Base-by-base conservation (phyloP, 1,140 invertebrate genomes). In the Dendrolimus punctatus region DNA sequence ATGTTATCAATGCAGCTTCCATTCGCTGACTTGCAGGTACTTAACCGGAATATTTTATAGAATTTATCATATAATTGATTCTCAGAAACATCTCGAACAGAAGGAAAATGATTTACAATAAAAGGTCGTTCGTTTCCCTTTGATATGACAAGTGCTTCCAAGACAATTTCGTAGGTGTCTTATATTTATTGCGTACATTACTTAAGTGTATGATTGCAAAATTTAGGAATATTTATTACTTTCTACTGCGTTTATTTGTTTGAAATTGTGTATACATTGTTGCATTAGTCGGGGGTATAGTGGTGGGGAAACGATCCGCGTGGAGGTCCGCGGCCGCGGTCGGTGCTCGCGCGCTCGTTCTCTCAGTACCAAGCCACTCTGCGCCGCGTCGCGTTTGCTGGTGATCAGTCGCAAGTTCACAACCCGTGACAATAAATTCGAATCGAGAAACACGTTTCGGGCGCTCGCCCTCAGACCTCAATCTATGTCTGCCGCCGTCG, bases 401-500 rank as follows among this genome's bases (percentile, higher is more conserved):
- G 73, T 78, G 68, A 62, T 55, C 53, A 53, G 57, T 57, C 37
- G 51, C 63, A 58, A 47, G 47, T 59, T 55, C 53, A 39, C 54
- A 48, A 76, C 66, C 71, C 77, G 78, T 83, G 78, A 85, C 80
- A 86, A 87, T 86, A 87, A 84, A 82, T 84, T 80, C 83, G 58
- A 65, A 58, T 73, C 61, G 71, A 71, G 68, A 56, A 73, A 71
- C 64, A 62, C 55, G 78, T 63, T 70, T 62, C 72, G 82, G 73
- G 77, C 81, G 82, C 55, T 73, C 67, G 80, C 83, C 79, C 83
- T 83, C 83, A 61, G 62, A 61, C 69, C 66, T 68, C 71, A 70
- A 71, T 77, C 61, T 84, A 86, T 86, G 83, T 78, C 83, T 74
- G 78, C 79, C 80, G 72, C 76, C 72, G 66, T 78, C 69, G 59